Evolutionary conservation across 2,113 vertebrate genomes (phyloP).

Genomic region (Pleuronectes platessa): DNA sequence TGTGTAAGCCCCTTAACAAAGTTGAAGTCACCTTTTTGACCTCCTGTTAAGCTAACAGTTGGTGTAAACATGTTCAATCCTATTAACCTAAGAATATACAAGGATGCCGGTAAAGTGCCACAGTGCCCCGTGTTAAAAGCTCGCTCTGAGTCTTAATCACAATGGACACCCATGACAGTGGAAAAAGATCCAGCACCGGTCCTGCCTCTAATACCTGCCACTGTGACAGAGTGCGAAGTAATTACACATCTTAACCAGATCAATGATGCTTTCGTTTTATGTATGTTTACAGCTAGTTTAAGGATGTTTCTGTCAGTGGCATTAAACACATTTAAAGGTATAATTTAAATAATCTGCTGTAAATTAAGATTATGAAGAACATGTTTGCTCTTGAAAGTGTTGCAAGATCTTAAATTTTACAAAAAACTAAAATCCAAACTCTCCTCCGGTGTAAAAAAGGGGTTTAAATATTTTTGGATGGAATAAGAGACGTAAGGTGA

Average conservation of each 20-base stretch:
- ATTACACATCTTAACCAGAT: slow-evolving; percentile 17
- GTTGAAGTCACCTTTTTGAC: slow-evolving; percentile 69
- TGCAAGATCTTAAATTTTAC: too few species aligned
- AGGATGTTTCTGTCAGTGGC: neutral
- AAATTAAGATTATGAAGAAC: too few species aligned
- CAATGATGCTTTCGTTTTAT: slow-evolving; percentile 9
- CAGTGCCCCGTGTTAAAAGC: slow-evolving; percentile 37
- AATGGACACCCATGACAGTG: slow-evolving; percentile 47
- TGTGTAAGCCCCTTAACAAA: slow-evolving; percentile 66
- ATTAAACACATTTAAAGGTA: neutral
- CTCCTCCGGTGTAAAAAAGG: too few species aligned
- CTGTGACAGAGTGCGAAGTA: slow-evolving; percentile 25
- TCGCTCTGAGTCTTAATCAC: slow-evolving; percentile 56
- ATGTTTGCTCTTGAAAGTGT: too few species aligned
- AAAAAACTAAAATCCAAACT: too few species aligned
- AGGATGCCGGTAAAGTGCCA: slow-evolving; percentile 34
- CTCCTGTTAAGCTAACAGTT: slow-evolving; percentile 67
- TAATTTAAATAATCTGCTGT: neutral
- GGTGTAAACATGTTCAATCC: slow-evolving; percentile 73
- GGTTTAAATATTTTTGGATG: too few species aligned
- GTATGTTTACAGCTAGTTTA: neutral
- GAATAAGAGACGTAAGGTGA: too few species aligned
- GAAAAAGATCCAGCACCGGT: slow-evolving; percentile 35
- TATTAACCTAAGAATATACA: slow-evolving; percentile 72
- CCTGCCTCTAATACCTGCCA: slow-evolving; percentile 37